Evolutionary conservation across 2,888 invertebrate species (phyloP), one percentile per base, ranked within the genome.

Genomic region (Mythimna ferrago): DNA sequence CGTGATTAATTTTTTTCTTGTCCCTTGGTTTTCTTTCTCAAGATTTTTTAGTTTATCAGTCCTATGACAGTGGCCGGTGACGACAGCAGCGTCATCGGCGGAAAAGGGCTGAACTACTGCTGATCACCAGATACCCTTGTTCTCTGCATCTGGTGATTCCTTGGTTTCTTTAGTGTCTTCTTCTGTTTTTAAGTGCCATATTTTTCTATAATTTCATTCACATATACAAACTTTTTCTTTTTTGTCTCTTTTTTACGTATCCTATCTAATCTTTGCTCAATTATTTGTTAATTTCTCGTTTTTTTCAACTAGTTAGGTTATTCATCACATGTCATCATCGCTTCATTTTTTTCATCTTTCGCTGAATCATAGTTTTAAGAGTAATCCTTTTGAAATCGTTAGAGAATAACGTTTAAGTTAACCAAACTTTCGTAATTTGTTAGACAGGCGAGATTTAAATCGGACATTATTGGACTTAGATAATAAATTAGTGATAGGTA

Each of bases 11-110:
- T n/a, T n/a, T n/a, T n/a, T n/a, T n/a, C n/a, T n/a, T n/a, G n/a
- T n/a, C n/a, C n/a, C n/a, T n/a, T n/a, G n/a, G n/a, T n/a, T n/a
- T n/a, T n/a, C n/a, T n/a, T n/a, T n/a, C n/a, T n/a, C n/a, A n/a
- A 32, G 32, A 32, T 2, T 11, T n/a, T 21, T 54, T 11, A 54
- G 38, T 41, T 21, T n/a, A 44, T 35, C 60, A 38, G 71, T 62
- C 35, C n/a, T 41, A n/a, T 10, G 7, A 11, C 11, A 7, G n/a
- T 26, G 53, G 64, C 72, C 48, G 75, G 64, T 74, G 75, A 11
- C 51, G 76, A 41, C 78, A 78, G 78, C 77, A 78, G 77, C 78
- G 66, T 57, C 76, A 80, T n/a, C 76, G 66, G 80, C 66, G 56
- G 21, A 35, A 67, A 51, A 32, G 66, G 19, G 9, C 32, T 69